These are phyloP conservation scores for Ispidina picta DNA, from an alignment of 2,797 vertebrate species.

Conservation along the genomic window DNA sequence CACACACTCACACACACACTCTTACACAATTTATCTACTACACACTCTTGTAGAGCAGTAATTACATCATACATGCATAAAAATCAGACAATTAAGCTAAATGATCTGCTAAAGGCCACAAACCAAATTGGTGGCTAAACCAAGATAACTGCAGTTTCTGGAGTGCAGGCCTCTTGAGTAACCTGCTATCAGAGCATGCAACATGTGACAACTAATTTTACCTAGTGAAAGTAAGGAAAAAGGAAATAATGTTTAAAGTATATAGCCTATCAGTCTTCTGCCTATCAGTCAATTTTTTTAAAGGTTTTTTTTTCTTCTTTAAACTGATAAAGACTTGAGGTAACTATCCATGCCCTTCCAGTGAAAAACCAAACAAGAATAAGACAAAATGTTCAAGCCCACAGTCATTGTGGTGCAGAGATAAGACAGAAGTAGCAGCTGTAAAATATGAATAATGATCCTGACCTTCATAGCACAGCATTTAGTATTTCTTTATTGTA, in stretches of 20 bases:
- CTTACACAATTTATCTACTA: slow-evolving; percentile 28
- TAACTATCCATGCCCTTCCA: neutral
- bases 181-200: neutral
- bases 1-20: neutral
- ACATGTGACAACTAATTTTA: neutral
- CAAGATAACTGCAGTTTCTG: slow-evolving; percentile 24
- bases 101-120: slow-evolving; percentile 42
- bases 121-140: slow-evolving; percentile 31
- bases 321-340: neutral
- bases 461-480: neutral
- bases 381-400: neutral
- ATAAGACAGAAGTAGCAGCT: slow-evolving; percentile 9
- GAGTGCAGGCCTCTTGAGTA: neutral
- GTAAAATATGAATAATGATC: neutral
- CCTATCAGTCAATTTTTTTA: neutral
- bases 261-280: neutral
- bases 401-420: neutral
- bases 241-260: neutral
- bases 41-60: neutral
- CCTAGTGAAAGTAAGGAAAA: neutral
- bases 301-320: neutral
- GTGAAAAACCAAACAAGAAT: neutral
- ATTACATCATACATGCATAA: slow-evolving; percentile 6
- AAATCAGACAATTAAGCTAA: slow-evolving; percentile 41
- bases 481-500: neutral